Evolutionary conservation across 2,888 invertebrate species (phyloP), one percentile per base, ranked within the genome.

Genomic region (Acronicta aceris): DNA sequence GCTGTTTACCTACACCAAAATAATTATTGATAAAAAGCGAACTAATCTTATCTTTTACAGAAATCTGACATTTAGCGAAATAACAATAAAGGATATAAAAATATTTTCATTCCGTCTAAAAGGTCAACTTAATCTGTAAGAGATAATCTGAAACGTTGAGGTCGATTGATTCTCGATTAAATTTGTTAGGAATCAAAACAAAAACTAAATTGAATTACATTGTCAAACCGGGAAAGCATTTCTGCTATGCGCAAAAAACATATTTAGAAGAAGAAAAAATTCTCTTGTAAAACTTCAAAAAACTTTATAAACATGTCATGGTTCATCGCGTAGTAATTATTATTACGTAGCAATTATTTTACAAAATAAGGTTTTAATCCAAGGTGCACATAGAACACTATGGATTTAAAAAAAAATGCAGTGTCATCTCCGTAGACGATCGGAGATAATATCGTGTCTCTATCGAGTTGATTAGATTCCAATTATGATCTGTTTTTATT

Each of bases 401-500:
- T 27, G 27, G 27, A 1, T 27, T 27, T 1, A 33, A 33, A 10
- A 33, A 33, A 0, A 10, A 33, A 33, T 25, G 54, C 50, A 64
- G 21, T 59, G 25, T 17, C 48, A 27, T 59, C 25, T 36, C 27
- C 38, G 30, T 36, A 50, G 42, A 63, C 30, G 40, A 12, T 51
- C 40, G 52, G 21, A 56, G 36, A 53, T 59, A 30, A 65, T 46
- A 70, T 43, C 5, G 8, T 17, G 59, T 49, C 7, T 48, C 49
- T 59, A 55, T 40, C 48, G 40, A 55, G 8, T 49, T 54, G 42
- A 45, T 59, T 13, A 48, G 10, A 36, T 64, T 47, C 10, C 4
- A 17, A 57, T 53, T 52, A 15, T 45, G 51, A 52, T 41, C 25
- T 48, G 2, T 52, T 64, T 54, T 65, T 59, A 68, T 56, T 45